Conservation (phyloP, 2,113 vertebrate species). For the Eira barbara region DNA sequence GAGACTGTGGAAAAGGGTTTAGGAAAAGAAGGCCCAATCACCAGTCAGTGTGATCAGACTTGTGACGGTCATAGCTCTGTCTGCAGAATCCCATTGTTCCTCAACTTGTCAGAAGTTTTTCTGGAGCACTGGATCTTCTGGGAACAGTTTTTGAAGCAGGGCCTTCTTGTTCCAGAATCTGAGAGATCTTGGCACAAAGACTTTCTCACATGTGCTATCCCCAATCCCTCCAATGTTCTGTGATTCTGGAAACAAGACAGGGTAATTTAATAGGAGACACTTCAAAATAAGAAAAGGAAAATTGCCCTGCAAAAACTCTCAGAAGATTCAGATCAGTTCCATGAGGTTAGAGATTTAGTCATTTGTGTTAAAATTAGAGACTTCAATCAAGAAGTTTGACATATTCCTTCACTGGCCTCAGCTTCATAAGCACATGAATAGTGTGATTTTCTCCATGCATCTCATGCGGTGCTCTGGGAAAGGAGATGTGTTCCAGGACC, state of each 20-base stretch:
- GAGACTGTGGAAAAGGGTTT: not conserved
- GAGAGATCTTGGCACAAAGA: not conserved
- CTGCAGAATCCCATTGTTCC: not conserved
- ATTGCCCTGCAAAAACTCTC: not conserved
- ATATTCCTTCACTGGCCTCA: not conserved
- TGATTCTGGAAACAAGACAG: not conserved
- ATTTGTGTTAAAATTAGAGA: not conserved
- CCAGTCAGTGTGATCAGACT: not conserved
- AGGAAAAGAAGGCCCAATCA: not conserved
- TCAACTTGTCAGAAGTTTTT: not conserved
- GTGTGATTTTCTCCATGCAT: slow-evolving; percentile 36
- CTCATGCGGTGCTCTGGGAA: not conserved
- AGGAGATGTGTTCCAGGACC: slow-evolving; percentile 14
- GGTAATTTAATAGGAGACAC: not conserved
- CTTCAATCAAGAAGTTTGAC: not conserved
- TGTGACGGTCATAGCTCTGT: not conserved
- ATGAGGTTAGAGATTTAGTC: not conserved
- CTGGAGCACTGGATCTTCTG: not conserved
- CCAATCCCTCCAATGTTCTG: not conserved
- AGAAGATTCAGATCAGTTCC: not conserved
- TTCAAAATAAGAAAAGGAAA: not conserved
- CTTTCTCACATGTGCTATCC: not conserved
- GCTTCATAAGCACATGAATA: not conserved
- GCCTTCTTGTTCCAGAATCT: not conserved
- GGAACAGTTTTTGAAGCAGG: not conserved